These are phyloP conservation scores for Acheta domesticus DNA, from an alignment of 2,888 invertebrate species.

Conservation along the genomic window DNA sequence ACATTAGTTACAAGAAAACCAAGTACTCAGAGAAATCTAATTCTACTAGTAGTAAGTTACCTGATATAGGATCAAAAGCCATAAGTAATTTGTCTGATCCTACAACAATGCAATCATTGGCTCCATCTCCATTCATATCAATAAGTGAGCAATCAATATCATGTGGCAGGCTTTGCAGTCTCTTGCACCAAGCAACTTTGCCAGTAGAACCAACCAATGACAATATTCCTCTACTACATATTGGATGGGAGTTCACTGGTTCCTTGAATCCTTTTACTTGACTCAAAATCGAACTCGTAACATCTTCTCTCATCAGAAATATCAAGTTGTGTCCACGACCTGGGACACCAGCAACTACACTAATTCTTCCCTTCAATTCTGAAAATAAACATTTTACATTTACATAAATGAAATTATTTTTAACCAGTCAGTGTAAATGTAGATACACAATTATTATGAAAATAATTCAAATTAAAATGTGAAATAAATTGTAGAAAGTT, in stretches of 20 bases:
- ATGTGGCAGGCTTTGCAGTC: slow-evolving; percentile 64
- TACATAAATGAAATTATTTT: slow-evolving; percentile 37
- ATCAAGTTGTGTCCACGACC: slow-evolving; percentile 67
- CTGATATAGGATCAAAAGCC: slow-evolving; percentile 59
- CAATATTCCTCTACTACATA: slow-evolving; percentile 58
- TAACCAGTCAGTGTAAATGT: too few species aligned
- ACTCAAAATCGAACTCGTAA: slow-evolving; percentile 36
- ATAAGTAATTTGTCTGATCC: slow-evolving; percentile 65
- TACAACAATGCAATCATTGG: slow-evolving; percentile 70
- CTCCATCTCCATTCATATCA: slow-evolving; percentile 68
- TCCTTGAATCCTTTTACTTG: background rate
- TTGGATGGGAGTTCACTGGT: slow-evolving; percentile 25
- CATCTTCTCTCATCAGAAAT: slow-evolving; percentile 63
- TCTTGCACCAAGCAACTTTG: slow-evolving; percentile 69
- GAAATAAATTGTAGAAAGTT: too few species aligned
- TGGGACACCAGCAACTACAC: slow-evolving; percentile 62
- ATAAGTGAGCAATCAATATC: slow-evolving; percentile 70
- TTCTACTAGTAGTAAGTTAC: slow-evolving; percentile 40
- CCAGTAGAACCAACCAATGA: slow-evolving; percentile 68
- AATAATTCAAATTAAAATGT: too few species aligned
- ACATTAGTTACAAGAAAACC: background rate
- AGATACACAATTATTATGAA: too few species aligned
- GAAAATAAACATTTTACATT: slow-evolving; percentile 39
- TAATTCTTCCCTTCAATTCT: slow-evolving; percentile 66
- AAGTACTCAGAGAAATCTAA: background rate